Evolutionary conservation across 2,113 vertebrate genomes (phyloP), one percentile per base, ranked within the genome.

Genomic region (Ramphastos sulfuratus): DNA sequence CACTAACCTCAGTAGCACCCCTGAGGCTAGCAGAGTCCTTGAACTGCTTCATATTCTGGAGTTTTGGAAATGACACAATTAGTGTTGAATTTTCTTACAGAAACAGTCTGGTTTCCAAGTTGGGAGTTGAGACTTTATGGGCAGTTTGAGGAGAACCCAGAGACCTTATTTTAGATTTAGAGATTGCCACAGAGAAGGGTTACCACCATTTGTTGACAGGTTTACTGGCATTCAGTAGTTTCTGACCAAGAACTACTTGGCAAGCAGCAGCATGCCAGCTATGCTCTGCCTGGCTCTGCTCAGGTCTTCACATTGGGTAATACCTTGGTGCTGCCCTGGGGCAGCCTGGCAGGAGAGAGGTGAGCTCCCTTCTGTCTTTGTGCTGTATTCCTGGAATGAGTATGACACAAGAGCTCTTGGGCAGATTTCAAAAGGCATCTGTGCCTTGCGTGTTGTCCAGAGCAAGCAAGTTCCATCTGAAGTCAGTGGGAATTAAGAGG

Each of bases 21-120:
- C 70, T 42, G 87, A 87, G 93, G 86, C 84, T 84, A 46, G n/a
- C 15, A 42, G 66, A 72, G 93, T 95, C 94, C 93, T 96, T 96
- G 95, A 94, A 93, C 93, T 93, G 93, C 77, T 93, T 93, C 6
- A 82, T 89, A 78, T 78, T 89, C 93, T 86, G 78, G 35, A 81
- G 83, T 71, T 93, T 73, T 77, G 74, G 70, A 84, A 84, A n/a
- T 86, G 42, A 82, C 89, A 93, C 80, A 67, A 20, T 92, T 96
- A 81, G 48, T 5, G 8, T 33, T 74, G 37, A 44, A 39, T 86
- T 92, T 87, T 63, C 75, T 50, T 63, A 24, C 4, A 67, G 27
- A 46, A 84, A 63, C 60, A 78, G 66, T 46, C 70, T 74, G 55
- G 33, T 89, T 90, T 86, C 83, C 70, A 78, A 75, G 67, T 42